Evolutionary conservation across 2,888 invertebrate genomes (phyloP).

Genomic region (Tetanocera ferruginea): DNA sequence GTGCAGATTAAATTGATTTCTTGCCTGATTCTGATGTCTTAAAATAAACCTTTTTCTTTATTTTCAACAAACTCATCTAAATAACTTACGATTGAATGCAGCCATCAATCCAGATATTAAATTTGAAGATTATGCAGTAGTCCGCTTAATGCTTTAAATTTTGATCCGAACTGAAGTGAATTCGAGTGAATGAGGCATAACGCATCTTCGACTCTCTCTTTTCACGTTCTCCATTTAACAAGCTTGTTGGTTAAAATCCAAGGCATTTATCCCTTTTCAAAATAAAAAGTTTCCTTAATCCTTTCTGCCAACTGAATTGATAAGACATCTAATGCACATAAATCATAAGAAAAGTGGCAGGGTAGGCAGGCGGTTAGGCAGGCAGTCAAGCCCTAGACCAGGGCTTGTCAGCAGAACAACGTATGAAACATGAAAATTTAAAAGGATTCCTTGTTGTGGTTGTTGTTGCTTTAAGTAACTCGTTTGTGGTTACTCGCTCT

Average conservation of each 20-base stretch:
- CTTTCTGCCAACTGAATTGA: background rate
- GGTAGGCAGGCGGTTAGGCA: background rate
- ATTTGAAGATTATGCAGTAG: constrained; percentile 23
- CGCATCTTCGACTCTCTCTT: constrained; percentile 20
- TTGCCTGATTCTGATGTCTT: background rate
- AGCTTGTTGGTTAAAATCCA: background rate
- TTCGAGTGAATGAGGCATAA: background rate
- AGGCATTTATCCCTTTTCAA: constrained; percentile 61
- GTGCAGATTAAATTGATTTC: background rate
- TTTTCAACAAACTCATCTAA: background rate
- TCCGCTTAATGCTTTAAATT: background rate
- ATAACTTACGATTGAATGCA: constrained; percentile 24
- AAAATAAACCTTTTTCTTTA: no score
- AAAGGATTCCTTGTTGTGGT: background rate
- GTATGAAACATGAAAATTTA: background rate
- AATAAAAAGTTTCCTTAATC: constrained; percentile 40
- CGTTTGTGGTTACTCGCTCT: no score
- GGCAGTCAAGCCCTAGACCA: no score
- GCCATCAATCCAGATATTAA: constrained; percentile 55
- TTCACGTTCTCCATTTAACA: no score
- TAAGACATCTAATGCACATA: background rate
- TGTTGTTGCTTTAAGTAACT: no score
- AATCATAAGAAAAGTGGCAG: background rate
- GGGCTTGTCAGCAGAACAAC: background rate
- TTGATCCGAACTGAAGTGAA: background rate